Conservation (phyloP, 2,113 vertebrate species). For the Syngnathus typhle region DNA sequence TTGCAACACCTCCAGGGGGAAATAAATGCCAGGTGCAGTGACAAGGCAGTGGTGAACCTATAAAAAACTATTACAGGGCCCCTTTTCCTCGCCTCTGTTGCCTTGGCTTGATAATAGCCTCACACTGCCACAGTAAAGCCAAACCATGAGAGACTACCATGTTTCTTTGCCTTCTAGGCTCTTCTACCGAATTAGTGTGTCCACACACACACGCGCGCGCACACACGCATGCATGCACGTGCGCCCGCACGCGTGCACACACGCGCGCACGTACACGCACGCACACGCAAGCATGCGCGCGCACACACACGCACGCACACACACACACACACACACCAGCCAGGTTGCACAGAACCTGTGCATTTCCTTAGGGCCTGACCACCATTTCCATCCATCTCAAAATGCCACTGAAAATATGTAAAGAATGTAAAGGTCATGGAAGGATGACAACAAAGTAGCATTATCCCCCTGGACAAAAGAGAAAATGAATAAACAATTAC, state of each 20-base stretch:
- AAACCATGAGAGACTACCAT: slow-evolving; percentile 51
- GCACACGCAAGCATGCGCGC: slow-evolving; percentile 13
- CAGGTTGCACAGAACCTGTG: slow-evolving; percentile 30
- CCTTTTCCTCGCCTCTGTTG: slow-evolving; percentile 67
- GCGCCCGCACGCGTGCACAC: too few species aligned
- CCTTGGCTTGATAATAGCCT: slow-evolving; percentile 70
- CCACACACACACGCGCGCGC: slow-evolving; percentile 11
- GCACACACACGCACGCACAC: not conserved
- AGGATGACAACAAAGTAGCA: slow-evolving; percentile 51
- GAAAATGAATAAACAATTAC: slow-evolving; percentile 31
- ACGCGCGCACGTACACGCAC: not conserved
- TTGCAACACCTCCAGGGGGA: slow-evolving; percentile 67
- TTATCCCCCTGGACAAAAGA: slow-evolving; percentile 38
- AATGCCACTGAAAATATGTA: slow-evolving; percentile 43
- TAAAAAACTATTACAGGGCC: slow-evolving; percentile 74
- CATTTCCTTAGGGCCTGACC: slow-evolving; percentile 30
- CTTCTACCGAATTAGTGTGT: slow-evolving; percentile 47
- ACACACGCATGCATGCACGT: not conserved
- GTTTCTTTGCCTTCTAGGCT: slow-evolving; percentile 55
- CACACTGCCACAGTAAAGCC: slow-evolving; percentile 53
- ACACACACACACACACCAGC: slow-evolving; percentile 12
- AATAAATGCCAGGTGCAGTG: slow-evolving; percentile 72
- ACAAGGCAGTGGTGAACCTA: slow-evolving; percentile 70
- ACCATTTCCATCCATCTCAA: slow-evolving; percentile 40
- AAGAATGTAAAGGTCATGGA: slow-evolving; percentile 35